A percentile compares a stretch with the other conserved stretches of the same genome.
Conservation (phyloP, 2,888 invertebrate species). For the Clivina fossor region DNA sequence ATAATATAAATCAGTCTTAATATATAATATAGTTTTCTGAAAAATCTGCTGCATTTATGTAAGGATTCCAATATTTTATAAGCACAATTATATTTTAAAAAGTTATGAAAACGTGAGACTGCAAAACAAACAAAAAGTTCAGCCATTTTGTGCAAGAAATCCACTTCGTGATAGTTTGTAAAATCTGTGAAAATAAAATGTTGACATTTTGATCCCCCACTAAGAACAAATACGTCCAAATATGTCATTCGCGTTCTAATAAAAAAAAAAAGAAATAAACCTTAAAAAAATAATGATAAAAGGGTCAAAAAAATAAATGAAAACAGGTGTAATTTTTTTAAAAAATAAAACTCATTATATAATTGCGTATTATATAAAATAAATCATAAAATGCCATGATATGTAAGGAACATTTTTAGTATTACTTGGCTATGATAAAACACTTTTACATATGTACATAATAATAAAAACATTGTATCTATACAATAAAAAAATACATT, state of each 20-base stretch:
- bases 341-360: conserved; percentile 31
- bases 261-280: no score
- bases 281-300: no score
- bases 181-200: background rate
- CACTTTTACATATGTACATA: conserved; percentile 34
- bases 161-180: conserved; percentile 24
- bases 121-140: no score
- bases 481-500: conserved; percentile 35
- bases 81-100: no score
- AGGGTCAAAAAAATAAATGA: conserved; percentile 22
- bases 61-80: no score
- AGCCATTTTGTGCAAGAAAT: no score
- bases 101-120: no score
- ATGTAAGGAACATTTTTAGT: conserved; percentile 31
- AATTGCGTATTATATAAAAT: conserved; percentile 34
- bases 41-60: no score
- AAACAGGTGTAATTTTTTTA: conserved; percentile 31
- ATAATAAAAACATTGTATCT: conserved; percentile 27
- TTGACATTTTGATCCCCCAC: conserved; percentile 1
- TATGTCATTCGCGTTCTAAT: no score
- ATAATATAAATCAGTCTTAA: no score
- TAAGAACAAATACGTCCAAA: conserved; percentile 32
- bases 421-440: conserved; percentile 32
- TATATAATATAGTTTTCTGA: no score
- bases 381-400: conserved; percentile 33